These are phyloP conservation scores for Hippoglossus stenolepis DNA, from an alignment of 2,113 vertebrate genomes.

Conservation along the genomic window DNA sequence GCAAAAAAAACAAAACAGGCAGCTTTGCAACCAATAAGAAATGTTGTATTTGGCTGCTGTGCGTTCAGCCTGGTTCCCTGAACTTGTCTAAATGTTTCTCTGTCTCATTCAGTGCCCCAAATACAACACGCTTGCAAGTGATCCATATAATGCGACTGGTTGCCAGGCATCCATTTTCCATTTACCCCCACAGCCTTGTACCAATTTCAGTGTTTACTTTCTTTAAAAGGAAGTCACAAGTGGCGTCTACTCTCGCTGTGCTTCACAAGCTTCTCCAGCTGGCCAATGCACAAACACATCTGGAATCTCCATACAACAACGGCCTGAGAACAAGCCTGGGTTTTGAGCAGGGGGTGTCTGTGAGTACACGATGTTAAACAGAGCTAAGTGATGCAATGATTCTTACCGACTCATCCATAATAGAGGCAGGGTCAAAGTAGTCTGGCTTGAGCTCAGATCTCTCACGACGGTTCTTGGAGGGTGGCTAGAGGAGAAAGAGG, in stretches of 20 bases:
- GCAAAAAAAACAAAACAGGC: neutral
- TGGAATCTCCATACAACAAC: neutral
- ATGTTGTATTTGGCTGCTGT: slow-evolving; percentile 37
- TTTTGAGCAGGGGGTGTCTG: neutral
- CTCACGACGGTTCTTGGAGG: slow-evolving; percentile 98
- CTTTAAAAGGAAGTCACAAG: neutral
- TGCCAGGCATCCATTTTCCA: neutral
- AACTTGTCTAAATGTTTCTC: slow-evolving; percentile 23
- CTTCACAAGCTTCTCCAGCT: slow-evolving; percentile 3
- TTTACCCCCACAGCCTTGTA: neutral
- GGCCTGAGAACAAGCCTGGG: neutral
- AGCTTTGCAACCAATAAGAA: slow-evolving; percentile 17
- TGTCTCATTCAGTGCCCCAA: slow-evolving; percentile 3
- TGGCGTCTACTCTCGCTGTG: neutral
- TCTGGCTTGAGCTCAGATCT: slow-evolving; percentile 98
- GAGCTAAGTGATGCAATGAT: neutral
- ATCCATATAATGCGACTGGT: neutral
- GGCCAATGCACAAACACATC: slow-evolving; percentile 9
- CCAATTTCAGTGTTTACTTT: slow-evolving; percentile 13
- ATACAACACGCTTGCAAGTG: slow-evolving; percentile 7
- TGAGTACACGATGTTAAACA: neutral
- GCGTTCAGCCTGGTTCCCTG: slow-evolving; percentile 1
- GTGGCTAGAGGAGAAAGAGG: slow-evolving; percentile 84
- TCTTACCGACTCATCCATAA: slow-evolving; percentile 99
- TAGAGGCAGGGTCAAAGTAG: slow-evolving; percentile 99